phyloP scores from a whole-genome alignment of 1,140 invertebrate genomes.

The Aphaenogaster rudis region DNA sequence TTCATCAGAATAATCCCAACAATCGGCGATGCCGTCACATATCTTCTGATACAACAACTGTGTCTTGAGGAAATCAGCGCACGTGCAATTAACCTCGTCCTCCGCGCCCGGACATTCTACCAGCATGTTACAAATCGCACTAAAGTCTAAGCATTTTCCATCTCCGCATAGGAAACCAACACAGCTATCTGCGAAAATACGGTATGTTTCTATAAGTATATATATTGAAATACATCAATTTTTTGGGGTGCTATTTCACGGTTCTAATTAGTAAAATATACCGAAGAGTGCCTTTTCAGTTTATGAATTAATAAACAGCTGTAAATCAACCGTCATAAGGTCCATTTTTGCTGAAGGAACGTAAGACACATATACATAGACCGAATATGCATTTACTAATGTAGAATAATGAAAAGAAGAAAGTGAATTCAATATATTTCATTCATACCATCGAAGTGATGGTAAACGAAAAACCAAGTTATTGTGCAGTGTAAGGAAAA shows the following conservation, averaged over 20 bases:
- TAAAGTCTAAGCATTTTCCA: slow-evolving; percentile 90
- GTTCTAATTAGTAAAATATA: background rate
- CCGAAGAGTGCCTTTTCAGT: background rate
- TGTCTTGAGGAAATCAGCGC: slow-evolving; percentile 91
- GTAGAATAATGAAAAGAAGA: background rate
- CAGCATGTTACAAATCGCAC: slow-evolving; percentile 91
- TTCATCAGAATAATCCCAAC: slow-evolving; percentile 94
- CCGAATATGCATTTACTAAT: background rate
- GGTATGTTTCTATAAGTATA: background rate
- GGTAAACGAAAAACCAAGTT: background rate
- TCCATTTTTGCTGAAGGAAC: background rate
- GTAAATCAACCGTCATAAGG: background rate
- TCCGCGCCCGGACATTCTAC: slow-evolving; percentile 91
- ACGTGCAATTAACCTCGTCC: slow-evolving; percentile 92
- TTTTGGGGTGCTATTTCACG: background rate
- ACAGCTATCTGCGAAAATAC: slow-evolving; percentile 77
- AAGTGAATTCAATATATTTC: background rate
- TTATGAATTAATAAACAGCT: background rate
- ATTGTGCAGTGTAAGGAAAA: background rate
- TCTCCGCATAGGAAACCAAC: slow-evolving; percentile 87
- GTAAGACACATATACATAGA: background rate
- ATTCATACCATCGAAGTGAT: background rate
- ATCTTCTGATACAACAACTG: slow-evolving; percentile 92
- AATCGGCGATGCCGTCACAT: slow-evolving; percentile 93
- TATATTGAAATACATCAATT: background rate